phyloP scores from a whole-genome alignment of 2,888 invertebrate species.

The Anagyrus pseudococci region DNA sequence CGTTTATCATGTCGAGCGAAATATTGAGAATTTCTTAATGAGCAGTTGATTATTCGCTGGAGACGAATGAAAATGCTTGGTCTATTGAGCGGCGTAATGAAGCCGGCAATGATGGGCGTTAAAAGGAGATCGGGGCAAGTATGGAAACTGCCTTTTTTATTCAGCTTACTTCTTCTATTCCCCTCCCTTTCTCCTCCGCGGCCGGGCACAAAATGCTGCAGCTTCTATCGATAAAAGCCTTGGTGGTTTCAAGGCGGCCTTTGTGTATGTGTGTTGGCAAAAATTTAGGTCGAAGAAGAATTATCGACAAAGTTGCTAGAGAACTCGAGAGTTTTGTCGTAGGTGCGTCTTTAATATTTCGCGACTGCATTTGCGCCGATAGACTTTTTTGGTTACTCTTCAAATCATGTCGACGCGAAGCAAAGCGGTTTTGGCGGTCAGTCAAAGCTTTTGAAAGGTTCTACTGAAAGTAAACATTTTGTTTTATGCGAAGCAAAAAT shows the following conservation, averaged over 20 bases:
- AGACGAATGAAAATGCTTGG: constrained; percentile 5
- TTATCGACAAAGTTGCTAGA: constrained; percentile 23
- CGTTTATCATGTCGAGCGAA: too few species aligned
- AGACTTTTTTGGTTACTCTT: too few species aligned
- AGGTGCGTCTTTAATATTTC: constrained; percentile 6
- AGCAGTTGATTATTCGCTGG: background rate
- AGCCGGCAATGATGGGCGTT: background rate
- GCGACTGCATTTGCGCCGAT: too few species aligned
- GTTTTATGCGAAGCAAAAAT: too few species aligned
- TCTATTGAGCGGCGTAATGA: constrained; percentile 12
- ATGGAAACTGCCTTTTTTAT: background rate
- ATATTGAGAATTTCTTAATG: too few species aligned
- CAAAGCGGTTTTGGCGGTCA: too few species aligned
- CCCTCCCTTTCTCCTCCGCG: background rate
- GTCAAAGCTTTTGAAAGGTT: too few species aligned
- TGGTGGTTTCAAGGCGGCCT: background rate
- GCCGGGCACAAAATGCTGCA: background rate
- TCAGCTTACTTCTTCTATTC: background rate
- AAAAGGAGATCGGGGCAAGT: background rate
- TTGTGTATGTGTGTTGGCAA: constrained; percentile 9
- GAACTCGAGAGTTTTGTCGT: constrained; percentile 3
- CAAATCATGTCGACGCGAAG: too few species aligned
- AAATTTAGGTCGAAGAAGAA: constrained; percentile 32
- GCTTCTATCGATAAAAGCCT: too few species aligned
- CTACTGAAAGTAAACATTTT: too few species aligned